Conservation (phyloP, 2,113 vertebrate genomes). For the Hemiscyllium ocellatum region DNA sequence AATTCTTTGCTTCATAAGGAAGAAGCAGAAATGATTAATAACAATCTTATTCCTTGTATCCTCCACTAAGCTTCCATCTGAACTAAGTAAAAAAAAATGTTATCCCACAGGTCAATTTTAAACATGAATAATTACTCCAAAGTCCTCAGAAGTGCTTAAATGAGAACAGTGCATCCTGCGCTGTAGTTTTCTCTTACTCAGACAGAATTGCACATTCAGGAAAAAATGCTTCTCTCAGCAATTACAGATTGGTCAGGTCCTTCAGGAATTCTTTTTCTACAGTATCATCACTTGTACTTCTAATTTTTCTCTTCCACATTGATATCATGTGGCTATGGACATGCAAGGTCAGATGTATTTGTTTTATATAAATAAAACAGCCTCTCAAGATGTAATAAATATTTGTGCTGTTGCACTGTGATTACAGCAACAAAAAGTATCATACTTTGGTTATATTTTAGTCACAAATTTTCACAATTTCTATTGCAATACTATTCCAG, state of each 20-base stretch:
- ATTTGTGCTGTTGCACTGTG: not conserved
- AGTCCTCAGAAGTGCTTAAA: not conserved
- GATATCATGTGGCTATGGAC: constrained; percentile 31
- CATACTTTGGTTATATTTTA: not conserved
- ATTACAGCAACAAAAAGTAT: not conserved
- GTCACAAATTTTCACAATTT: not conserved
- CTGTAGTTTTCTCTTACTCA: constrained; percentile 13
- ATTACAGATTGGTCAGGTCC: constrained; percentile 24
- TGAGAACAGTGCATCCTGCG: not conserved
- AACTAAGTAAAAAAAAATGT: not conserved
- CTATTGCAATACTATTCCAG: not conserved
- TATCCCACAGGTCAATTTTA: not conserved
- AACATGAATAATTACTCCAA: constrained; percentile 5
- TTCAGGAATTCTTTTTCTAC: constrained; percentile 25
- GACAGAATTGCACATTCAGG: constrained; percentile 2
- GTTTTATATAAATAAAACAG: constrained; percentile 13
- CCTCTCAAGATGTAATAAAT: not conserved
- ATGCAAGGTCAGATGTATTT: constrained; percentile 35
- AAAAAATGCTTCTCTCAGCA: constrained; percentile 39
- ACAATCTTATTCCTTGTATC: not conserved
- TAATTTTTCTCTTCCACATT: constrained; percentile 35
- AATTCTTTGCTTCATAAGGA: not conserved
- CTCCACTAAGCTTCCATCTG: not conserved
- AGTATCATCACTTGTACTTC: constrained; percentile 9
- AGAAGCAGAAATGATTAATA: not conserved